Evolutionary conservation across 2,888 invertebrate genomes (phyloP).

Genomic region (Cheilosia scutellata): DNA sequence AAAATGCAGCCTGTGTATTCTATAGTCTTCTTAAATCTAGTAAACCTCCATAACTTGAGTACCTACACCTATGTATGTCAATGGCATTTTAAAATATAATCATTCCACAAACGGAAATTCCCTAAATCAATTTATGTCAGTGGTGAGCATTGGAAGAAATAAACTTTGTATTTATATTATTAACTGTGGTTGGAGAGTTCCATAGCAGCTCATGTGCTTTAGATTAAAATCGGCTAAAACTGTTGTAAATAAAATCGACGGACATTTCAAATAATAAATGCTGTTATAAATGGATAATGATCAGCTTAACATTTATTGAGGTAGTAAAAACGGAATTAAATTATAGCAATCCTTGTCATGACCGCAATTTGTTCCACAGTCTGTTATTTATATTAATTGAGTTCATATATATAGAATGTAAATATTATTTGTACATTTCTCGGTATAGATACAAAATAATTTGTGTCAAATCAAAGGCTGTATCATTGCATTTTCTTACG

Average conservation of each 20-base stretch:
- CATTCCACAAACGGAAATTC: not conserved
- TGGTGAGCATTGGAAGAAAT: not conserved
- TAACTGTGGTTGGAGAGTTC: not conserved
- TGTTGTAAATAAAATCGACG: conserved; percentile 17
- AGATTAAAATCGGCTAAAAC: conserved; percentile 36
- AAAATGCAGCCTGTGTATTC: no score
- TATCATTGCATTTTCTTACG: not conserved
- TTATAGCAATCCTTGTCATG: not conserved
- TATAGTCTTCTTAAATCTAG: no score
- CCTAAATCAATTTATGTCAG: not conserved
- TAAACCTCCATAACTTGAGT: no score
- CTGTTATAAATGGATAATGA: not conserved
- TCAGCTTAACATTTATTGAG: conserved; percentile 19
- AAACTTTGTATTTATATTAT: not conserved
- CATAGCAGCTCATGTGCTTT: conserved; percentile 1
- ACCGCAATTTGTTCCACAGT: not conserved
- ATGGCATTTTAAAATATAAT: no score
- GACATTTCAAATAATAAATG: conserved; percentile 5
- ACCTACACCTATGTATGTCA: no score
- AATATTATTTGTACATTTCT: not conserved
- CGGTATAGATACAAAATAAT: not conserved
- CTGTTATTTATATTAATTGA: not conserved
- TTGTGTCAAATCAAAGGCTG: not conserved
- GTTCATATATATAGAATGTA: not conserved
- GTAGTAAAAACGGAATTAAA: conserved; percentile 5